A percentile compares a stretch with the other conserved stretches of the same genome.
These are phyloP conservation scores for Hylaea fasciaria DNA, from an alignment of 2,888 invertebrate species.

Conservation along the genomic window DNA sequence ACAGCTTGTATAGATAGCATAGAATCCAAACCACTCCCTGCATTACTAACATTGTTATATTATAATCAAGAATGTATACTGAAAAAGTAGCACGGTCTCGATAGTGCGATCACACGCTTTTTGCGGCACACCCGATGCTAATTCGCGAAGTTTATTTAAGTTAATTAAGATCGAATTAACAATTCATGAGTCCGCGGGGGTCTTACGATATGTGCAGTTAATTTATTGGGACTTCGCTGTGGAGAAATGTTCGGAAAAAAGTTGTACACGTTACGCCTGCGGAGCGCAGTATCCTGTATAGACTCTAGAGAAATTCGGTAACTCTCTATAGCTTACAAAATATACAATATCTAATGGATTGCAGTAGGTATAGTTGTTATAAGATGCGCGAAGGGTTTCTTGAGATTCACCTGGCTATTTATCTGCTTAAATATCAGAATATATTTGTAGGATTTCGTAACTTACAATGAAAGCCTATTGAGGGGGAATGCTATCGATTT, in stretches of 20 bases:
- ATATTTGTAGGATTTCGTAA: too few species aligned
- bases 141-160: constrained; percentile 52
- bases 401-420: too few species aligned
- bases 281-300: too few species aligned
- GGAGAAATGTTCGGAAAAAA: constrained; percentile 18
- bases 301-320: background rate
- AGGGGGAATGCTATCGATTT: too few species aligned
- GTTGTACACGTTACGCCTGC: constrained; percentile 12
- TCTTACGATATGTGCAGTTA: constrained; percentile 42
- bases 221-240: constrained; percentile 15
- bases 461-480: too few species aligned
- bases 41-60: background rate
- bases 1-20: too few species aligned
- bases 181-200: constrained; percentile 67
- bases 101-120: constrained; percentile 15
- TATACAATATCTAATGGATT: background rate
- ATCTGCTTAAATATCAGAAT: too few species aligned
- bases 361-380: too few species aligned
- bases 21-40: too few species aligned
- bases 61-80: background rate
- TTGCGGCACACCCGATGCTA: constrained; percentile 50
- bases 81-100: background rate
- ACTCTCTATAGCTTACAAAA: background rate
- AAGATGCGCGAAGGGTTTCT: too few species aligned
- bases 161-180: constrained; percentile 67